Evolutionary conservation across 2,888 invertebrate species (phyloP).

Genomic region (Drosophila buzzatii): DNA sequence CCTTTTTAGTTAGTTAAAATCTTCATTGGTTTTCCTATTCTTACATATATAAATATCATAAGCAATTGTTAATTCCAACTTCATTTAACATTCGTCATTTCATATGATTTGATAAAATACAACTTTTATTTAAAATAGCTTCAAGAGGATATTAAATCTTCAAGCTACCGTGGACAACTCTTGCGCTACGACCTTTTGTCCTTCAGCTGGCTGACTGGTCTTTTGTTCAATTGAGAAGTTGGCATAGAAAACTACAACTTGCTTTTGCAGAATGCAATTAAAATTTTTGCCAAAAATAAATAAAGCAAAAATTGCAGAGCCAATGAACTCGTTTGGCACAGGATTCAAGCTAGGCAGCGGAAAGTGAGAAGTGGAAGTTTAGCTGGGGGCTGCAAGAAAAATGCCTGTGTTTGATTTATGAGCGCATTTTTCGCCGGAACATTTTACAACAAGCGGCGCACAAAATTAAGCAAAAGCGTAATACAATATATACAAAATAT

Average conservation of each 20-base stretch:
- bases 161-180: neutral
- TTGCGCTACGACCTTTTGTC: conserved; percentile 63
- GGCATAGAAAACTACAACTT: conserved; percentile 72
- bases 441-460: conserved; percentile 64
- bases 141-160: neutral
- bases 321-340: conserved; percentile 65
- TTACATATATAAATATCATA: too few relatives aligned
- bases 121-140: neutral
- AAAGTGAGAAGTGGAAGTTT: neutral
- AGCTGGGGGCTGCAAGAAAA: conserved; percentile 28
- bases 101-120: too few relatives aligned
- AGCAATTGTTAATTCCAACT: too few relatives aligned
- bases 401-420: conserved; percentile 77
- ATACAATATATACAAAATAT: conserved; percentile 76
- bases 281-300: conserved; percentile 53
- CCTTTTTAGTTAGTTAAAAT: too few relatives aligned
- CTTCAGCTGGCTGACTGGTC: conserved; percentile 32
- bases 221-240: conserved; percentile 56
- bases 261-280: conserved; percentile 71
- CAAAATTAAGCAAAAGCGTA: conserved; percentile 74
- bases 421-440: conserved; percentile 58
- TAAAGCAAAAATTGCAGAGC: conserved; percentile 30
- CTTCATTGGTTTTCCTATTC: too few relatives aligned
- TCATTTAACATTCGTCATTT: too few relatives aligned
- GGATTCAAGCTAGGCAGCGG: neutral